Evolutionary conservation across 2,113 vertebrate species (phyloP), one percentile per base, ranked within the genome.

Genomic region (Rutilus rutilus): DNA sequence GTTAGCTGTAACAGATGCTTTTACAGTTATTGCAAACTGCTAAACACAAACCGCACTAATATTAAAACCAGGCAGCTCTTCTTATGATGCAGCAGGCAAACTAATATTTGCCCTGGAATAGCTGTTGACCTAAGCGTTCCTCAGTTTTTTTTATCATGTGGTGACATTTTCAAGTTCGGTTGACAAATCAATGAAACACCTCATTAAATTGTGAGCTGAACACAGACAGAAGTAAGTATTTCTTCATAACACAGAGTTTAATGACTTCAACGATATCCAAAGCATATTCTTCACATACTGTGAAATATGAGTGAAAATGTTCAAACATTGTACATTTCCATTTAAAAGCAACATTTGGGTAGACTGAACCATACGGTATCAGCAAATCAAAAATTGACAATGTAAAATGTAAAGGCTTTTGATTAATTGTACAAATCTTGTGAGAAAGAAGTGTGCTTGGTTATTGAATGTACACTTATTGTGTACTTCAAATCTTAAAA

Each of bases 91-190:
- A 91, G 59, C 91, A 91, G 91, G 71, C 82, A 84, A 90, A 91
- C 84, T 85, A 77, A 91, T 87, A 91, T 90, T 82, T 86, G 73
- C 50, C 77, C 87, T 87, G 89, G 86, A 92, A 92, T 90, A 91
- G 88, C 84, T 87, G 87, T 90, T 92, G 90, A 92, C 62, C 83
- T 87, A 90, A 91, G 82, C 82, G 76, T 62, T 71, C 89, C 84
- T 78, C 86, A 80, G 33, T 88, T 87, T 85, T 88, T 33, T 88
- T 33, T 36, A n/a, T 62, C 27, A 27, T 86, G 65, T 57, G 45
- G 89, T 88, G 64, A 82, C 73, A 74, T 75, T 79, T 74, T 78
- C 90, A 84, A 86, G 79, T 88, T 86, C 60, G 73, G 59, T 87
- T 92, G 89, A 91, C 84, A 33, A 69, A 89, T 88, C 86, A 83